Percentiles rank a stretch among this genome's conserved stretches.
Conservation (phyloP, 2,888 invertebrate genomes). For the Cryptocephalus moraei region DNA sequence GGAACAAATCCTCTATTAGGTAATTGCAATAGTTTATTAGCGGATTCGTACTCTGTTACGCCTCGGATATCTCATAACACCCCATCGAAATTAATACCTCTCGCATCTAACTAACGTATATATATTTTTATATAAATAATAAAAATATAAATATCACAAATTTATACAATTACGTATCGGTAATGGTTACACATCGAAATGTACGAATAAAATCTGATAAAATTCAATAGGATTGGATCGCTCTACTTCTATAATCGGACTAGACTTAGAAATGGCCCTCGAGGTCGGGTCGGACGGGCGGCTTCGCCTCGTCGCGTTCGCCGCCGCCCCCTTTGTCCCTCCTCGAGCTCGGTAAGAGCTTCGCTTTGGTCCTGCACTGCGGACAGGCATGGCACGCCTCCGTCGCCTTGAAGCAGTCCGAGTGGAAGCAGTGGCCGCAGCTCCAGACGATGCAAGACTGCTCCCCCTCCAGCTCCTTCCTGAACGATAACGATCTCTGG, state of each 20-base stretch:
- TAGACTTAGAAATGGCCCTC: conserved; percentile 34
- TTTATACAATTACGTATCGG: conserved; percentile 8
- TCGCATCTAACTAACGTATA: background rate
- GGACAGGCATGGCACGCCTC: conserved; percentile 28
- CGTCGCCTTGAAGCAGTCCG: conserved; percentile 20
- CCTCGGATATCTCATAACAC: too few species aligned
- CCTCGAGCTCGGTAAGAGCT: conserved; percentile 12
- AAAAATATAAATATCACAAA: conserved; percentile 19
- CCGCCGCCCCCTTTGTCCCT: background rate
- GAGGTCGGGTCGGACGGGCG: conserved; percentile 28
- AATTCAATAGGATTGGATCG: background rate
- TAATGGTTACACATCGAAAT: background rate
- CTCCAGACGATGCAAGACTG: conserved; percentile 30
- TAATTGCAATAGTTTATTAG: too few species aligned
- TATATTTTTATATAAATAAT: conserved; percentile 15
- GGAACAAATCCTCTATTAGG: too few species aligned
- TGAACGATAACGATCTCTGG: conserved; percentile 25
- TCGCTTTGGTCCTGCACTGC: conserved; percentile 26
- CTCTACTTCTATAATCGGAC: conserved; percentile 1
- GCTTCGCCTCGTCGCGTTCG: conserved; percentile 5
- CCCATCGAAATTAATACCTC: too few species aligned
- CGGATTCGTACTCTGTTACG: too few species aligned
- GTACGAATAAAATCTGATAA: background rate
- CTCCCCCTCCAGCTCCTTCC: conserved; percentile 20
- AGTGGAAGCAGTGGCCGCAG: conserved; percentile 35